Conservation (phyloP, 2,888 invertebrate genomes). For the Malacosoma neustria region DNA sequence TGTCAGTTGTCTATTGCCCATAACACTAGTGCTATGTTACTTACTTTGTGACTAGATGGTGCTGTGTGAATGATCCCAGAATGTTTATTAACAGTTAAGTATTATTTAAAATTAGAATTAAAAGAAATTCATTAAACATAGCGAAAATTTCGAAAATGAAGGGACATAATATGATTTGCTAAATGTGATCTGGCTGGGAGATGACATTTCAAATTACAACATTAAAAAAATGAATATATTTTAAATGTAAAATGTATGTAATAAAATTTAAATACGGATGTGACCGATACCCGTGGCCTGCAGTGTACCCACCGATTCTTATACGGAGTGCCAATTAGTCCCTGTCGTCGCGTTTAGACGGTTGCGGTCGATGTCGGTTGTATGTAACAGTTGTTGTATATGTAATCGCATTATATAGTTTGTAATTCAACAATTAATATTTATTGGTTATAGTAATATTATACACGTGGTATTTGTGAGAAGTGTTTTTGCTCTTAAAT, state of each 20-base stretch:
- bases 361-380: slow-evolving; percentile 12
- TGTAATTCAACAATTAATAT: slow-evolving; percentile 59
- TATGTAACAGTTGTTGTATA: slow-evolving; percentile 47
- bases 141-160: background rate
- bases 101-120: no score
- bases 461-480: slow-evolving; percentile 28
- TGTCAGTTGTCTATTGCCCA: no score
- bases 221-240: background rate
- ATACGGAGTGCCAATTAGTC: slow-evolving; percentile 31
- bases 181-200: slow-evolving; percentile 28
- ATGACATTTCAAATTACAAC: slow-evolving; percentile 4
- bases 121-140: no score
- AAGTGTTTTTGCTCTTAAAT: slow-evolving; percentile 37
- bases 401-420: slow-evolving; percentile 58
- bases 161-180: background rate
- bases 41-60: no score
- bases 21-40: no score
- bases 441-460: background rate
- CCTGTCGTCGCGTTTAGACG: slow-evolving; percentile 9
- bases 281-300: slow-evolving; percentile 26
- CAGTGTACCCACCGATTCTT: slow-evolving; percentile 44
- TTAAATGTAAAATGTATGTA: slow-evolving; percentile 16
- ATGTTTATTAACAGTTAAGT: no score
- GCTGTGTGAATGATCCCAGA: no score
- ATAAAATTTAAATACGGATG: slow-evolving; percentile 14